These are phyloP conservation scores for Momotus momota DNA, from an alignment of 2,797 vertebrate species.

Conservation along the genomic window DNA sequence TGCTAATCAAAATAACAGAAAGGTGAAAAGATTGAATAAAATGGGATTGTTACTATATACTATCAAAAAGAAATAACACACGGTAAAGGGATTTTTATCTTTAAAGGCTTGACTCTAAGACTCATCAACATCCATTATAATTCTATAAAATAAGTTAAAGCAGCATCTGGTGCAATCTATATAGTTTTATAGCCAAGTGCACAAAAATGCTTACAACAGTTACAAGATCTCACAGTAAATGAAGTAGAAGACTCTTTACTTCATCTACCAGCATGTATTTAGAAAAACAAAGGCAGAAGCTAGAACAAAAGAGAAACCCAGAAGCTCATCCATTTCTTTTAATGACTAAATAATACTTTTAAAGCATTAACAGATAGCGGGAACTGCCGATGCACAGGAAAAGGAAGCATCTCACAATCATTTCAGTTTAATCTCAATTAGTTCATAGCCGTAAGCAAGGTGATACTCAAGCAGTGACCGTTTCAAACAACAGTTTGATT, in stretches of 20 bases:
- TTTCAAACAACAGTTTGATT: constrained; percentile 49
- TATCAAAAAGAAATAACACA: not conserved
- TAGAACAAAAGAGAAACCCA: not conserved
- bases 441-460: constrained; percentile 41
- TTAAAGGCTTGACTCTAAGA: constrained; percentile 15
- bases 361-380: not conserved
- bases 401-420: not conserved
- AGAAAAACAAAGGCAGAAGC: constrained; percentile 27
- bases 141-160: constrained; percentile 56
- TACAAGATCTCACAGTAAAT: not conserved
- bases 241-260: not conserved
- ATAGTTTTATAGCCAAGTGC: constrained; percentile 46
- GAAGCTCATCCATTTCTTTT: not conserved
- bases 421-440: constrained; percentile 52
- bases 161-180: constrained; percentile 41
- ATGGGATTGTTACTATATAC: not conserved
- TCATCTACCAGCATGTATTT: not conserved
- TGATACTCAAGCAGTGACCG: constrained; percentile 13
- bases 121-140: constrained; percentile 37
- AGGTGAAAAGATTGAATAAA: not conserved
- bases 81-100: constrained; percentile 17
- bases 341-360: constrained; percentile 33
- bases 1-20: not conserved
- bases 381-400: not conserved
- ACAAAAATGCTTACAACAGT: constrained; percentile 29